Evolutionary conservation across 2,797 vertebrate species (phyloP), one percentile per base, ranked within the genome.

Genomic region (Chaenodraco wilsoni): DNA sequence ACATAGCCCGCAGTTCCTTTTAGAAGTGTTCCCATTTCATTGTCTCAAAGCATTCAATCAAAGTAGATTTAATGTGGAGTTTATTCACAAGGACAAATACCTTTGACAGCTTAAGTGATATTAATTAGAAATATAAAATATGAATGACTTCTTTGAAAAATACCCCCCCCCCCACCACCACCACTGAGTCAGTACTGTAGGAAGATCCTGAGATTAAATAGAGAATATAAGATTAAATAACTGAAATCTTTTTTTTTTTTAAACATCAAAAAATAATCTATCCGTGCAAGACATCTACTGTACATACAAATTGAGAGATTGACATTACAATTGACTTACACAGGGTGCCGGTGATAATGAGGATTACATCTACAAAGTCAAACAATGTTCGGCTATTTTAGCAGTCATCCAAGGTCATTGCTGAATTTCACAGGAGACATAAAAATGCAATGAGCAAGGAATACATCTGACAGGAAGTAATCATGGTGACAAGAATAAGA

Each of bases 381-480:
- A 44, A 61, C 8, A 45, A 15, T 49, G 27, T 65, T 58, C 50
- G 41, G 13, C 0, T 11, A 15, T 23, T 3, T 40, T 15, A 14
- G 15, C 23, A 56, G 48, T 43, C 66, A 52, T 33, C 6, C 52
- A 80, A 80, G 65, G 66, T 65, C 48, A 75, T 0, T 13, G 62
- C 55, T 1, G 19, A 60, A 58, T 79, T 74, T 81, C 66, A 71
- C 0, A 0, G 21, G 54, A 41, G 58, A 46, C 8, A 77, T 77
- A 74, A 78, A 84, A 76, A 75, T 59, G 52, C 58, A 65, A 57
- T 62, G 37, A 69, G 68, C 15, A 54, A 61, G 2, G 37, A 74
- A 79, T 70, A 67, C 77, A 86, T 76, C 51, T 65, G 63, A 44
- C n/a, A 12, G 1, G 14, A 51, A 17, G 27, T 49, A 43, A 80